Evolutionary conservation across 2,888 invertebrate genomes (phyloP).

Genomic region (Caenorhabditis panamensis): DNA sequence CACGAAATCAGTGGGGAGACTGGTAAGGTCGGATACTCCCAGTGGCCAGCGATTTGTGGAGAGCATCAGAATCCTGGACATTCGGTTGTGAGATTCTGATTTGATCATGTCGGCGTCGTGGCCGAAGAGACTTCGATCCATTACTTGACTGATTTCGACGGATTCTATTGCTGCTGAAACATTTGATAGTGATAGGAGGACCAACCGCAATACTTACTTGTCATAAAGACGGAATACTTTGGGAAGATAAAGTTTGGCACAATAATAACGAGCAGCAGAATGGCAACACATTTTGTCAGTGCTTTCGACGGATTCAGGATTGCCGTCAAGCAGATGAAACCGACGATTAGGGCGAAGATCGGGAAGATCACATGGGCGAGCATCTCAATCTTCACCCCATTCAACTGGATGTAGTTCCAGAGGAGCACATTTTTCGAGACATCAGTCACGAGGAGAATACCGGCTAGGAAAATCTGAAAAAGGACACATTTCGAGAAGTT

Average conservation of each 20-base stretch:
- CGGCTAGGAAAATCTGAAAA: constrained; percentile 65
- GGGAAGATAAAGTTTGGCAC: constrained; percentile 68
- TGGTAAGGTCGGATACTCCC: constrained; percentile 62
- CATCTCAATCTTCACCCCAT: constrained; percentile 68
- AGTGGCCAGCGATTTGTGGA: constrained; percentile 56
- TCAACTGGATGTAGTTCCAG: constrained; percentile 66
- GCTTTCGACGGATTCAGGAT: constrained; percentile 61
- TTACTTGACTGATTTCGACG: constrained; percentile 65
- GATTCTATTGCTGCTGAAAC: constrained; percentile 65
- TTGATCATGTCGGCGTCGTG: constrained; percentile 60
- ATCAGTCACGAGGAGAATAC: constrained; percentile 68
- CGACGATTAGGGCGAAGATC: constrained; percentile 63
- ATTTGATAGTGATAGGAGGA: not conserved
- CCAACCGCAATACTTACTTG: constrained; percentile 28
- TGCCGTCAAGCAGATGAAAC: constrained; percentile 61
- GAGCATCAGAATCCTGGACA: constrained; percentile 60
- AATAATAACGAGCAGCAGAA: constrained; percentile 61
- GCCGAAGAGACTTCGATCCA: constrained; percentile 55
- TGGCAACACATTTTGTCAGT: constrained; percentile 60
- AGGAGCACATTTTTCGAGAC: constrained; percentile 66
- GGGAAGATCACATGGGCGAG: constrained; percentile 64
- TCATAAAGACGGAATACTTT: constrained; percentile 61
- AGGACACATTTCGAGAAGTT: too few species aligned
- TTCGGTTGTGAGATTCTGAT: constrained; percentile 60
- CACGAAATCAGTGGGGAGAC: constrained; percentile 66